Evolutionary conservation across 1,140 invertebrate genomes (phyloP).

Genomic region (Bemisia tabaci): DNA sequence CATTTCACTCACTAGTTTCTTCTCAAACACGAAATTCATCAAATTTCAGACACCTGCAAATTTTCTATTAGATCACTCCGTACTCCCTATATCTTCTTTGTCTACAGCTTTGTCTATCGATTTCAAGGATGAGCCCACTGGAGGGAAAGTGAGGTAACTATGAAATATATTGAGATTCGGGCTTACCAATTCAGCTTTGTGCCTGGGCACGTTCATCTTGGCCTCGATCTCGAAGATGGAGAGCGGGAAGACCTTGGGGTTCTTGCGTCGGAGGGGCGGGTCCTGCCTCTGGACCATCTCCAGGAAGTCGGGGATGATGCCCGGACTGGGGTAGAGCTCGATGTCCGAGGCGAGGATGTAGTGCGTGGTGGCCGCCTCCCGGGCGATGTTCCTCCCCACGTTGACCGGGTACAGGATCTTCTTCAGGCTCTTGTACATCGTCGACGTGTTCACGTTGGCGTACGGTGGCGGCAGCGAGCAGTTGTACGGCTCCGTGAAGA

Average conservation of each 20-base stretch:
- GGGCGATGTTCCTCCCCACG: slow-evolving; percentile 69
- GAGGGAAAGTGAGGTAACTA: too few species aligned
- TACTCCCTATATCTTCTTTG: too few species aligned
- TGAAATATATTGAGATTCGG: too few species aligned
- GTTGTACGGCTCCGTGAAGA: slow-evolving; percentile 39
- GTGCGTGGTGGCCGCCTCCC: slow-evolving; percentile 65
- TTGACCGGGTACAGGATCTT: slow-evolving; percentile 77
- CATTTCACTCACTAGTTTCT: too few species aligned
- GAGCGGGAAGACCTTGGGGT: slow-evolving; percentile 63
- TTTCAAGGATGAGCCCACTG: too few species aligned
- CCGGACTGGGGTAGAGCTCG: slow-evolving; percentile 73
- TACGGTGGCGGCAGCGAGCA: slow-evolving; percentile 53
- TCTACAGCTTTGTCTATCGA: too few species aligned
- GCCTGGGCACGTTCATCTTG: slow-evolving; percentile 34
- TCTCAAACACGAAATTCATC: too few species aligned
- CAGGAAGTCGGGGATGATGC: slow-evolving; percentile 56
- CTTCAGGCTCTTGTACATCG: slow-evolving; percentile 63
- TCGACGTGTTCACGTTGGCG: slow-evolving; percentile 42
- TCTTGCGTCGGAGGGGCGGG: slow-evolving; percentile 44
- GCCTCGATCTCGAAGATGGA: slow-evolving; percentile 71
- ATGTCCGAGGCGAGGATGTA: slow-evolving; percentile 77
- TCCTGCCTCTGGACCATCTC: slow-evolving; percentile 63
- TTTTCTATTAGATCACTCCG: too few species aligned
- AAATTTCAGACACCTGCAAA: too few species aligned
- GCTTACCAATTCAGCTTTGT: slow-evolving; percentile 35